Evolutionary conservation across 1,140 invertebrate species (phyloP).

Genomic region (Heliconius himera): DNA sequence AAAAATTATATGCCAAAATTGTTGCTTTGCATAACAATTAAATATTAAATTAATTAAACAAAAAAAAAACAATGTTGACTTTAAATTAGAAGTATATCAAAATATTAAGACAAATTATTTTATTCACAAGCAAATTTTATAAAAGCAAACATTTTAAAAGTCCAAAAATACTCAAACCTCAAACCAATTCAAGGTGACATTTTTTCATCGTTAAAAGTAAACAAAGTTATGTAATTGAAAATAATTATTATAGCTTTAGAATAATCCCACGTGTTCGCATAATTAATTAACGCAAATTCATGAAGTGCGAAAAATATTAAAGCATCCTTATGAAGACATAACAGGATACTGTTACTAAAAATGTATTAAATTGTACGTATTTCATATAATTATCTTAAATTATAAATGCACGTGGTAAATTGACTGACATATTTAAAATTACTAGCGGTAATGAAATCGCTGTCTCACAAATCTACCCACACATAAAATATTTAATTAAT

Average conservation of each 20-base stretch:
- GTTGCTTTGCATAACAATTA: no score
- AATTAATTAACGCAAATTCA: not conserved
- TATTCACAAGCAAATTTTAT: not conserved
- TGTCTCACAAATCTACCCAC: slow-evolving; percentile 16
- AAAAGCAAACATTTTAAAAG: not conserved
- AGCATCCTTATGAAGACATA: not conserved
- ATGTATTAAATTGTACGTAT: not conserved
- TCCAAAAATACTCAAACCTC: not conserved
- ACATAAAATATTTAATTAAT: slow-evolving; percentile 15
- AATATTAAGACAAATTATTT: not conserved
- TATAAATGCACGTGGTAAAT: not conserved
- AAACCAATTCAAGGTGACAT: not conserved
- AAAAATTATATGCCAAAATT: no score
- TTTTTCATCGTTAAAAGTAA: not conserved
- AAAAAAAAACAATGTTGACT: not conserved
- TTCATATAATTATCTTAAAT: not conserved
- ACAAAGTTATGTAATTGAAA: slow-evolving; percentile 1
- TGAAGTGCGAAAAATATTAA: not conserved
- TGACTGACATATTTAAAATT: slow-evolving; percentile 1
- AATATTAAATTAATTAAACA: not conserved
- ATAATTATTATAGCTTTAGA: not conserved
- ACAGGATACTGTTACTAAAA: not conserved
- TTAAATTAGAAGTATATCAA: not conserved
- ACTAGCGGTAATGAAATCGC: slow-evolving; percentile 21
- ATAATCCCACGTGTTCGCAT: not conserved